phyloP scores from a whole-genome alignment of 2,888 invertebrate species.

The Selenia dentaria region DNA sequence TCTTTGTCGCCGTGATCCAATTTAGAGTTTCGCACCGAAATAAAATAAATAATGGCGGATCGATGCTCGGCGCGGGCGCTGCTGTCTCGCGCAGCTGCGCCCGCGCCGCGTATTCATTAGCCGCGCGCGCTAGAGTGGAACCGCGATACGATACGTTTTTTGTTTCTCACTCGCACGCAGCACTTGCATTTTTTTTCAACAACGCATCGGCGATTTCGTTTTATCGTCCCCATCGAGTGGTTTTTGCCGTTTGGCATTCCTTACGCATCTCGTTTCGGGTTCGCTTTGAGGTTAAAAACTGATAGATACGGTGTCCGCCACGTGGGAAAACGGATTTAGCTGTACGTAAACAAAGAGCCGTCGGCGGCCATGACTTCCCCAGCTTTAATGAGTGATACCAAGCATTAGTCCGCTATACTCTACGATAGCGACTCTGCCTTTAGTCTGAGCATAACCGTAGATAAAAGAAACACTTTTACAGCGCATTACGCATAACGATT shows the following conservation, averaged over 20 bases:
- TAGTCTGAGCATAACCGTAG: conserved; percentile 8
- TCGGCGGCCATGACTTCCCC: conserved; percentile 4
- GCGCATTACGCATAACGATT: conserved; percentile 37
- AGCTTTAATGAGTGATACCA: conserved; percentile 14
- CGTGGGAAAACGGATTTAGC: conserved; percentile 41
- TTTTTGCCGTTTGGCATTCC: conserved; percentile 79
- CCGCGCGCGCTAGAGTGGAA: conserved; percentile 79
- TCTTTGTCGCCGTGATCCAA: conserved; percentile 80
- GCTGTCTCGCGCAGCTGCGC: conserved; percentile 69
- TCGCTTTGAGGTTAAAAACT: conserved; percentile 53
- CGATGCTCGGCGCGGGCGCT: conserved; percentile 45
- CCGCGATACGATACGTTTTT: conserved; percentile 81
- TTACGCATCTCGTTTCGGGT: conserved; percentile 74
- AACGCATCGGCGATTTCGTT: conserved; percentile 82
- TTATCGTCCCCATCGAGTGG: conserved; percentile 79
- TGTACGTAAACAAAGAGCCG: conserved; percentile 6
- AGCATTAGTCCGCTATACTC: conserved; percentile 7
- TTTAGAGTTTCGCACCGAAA: conserved; percentile 79
- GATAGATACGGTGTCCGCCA: conserved; percentile 42
- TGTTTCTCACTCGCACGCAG: conserved; percentile 79
- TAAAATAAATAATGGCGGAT: conserved; percentile 82
- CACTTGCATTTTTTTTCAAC: conserved; percentile 75
- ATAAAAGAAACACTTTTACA: conserved; percentile 34
- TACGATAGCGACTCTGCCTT: conserved; percentile 12
- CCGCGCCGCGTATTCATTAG: conserved; percentile 73